phyloP scores from a whole-genome alignment of 2,797 vertebrate genomes.

The Taenioides sp. region DNA sequence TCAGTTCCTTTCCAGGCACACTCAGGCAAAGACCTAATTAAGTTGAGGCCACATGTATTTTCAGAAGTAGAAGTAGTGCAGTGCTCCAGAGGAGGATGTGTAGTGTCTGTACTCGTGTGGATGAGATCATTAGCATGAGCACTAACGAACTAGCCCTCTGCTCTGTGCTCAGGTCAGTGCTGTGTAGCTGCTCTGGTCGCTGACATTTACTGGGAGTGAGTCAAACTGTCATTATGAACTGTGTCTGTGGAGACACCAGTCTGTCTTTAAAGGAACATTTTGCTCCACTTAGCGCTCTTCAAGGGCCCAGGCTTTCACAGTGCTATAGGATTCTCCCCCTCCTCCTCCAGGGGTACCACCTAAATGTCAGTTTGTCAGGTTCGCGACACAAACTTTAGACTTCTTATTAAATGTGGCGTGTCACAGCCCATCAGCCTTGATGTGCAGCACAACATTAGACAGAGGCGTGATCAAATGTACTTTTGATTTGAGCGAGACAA shows the following conservation, averaged over 20 bases:
- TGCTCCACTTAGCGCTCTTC: slow-evolving; percentile 63
- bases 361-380: slow-evolving; percentile 69
- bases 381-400: slow-evolving; percentile 64
- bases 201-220: slow-evolving; percentile 31
- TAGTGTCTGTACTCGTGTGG: slow-evolving; percentile 25
- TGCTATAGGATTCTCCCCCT: slow-evolving; percentile 52
- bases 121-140: slow-evolving; percentile 27
- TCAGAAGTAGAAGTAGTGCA: not conserved
- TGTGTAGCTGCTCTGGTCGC: slow-evolving; percentile 13
- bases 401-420: slow-evolving; percentile 57
- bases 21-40: not conserved
- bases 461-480: slow-evolving; percentile 58
- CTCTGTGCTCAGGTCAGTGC: slow-evolving; percentile 20
- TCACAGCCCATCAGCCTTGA: slow-evolving; percentile 68
- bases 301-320: slow-evolving; percentile 47
- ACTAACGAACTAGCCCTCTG: slow-evolving; percentile 22
- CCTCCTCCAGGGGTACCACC: slow-evolving; percentile 61
- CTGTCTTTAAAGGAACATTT: slow-evolving; percentile 65
- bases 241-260: slow-evolving; percentile 49
- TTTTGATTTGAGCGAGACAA: slow-evolving; percentile 70
- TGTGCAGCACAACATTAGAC: slow-evolving; percentile 56
- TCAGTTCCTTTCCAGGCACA: not conserved
- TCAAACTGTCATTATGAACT: slow-evolving; percentile 27
- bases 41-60: not conserved
- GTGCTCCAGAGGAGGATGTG: slow-evolving; percentile 21